phyloP scores from a whole-genome alignment of 2,888 invertebrate genomes.

The Leptothorax acervorum region DNA sequence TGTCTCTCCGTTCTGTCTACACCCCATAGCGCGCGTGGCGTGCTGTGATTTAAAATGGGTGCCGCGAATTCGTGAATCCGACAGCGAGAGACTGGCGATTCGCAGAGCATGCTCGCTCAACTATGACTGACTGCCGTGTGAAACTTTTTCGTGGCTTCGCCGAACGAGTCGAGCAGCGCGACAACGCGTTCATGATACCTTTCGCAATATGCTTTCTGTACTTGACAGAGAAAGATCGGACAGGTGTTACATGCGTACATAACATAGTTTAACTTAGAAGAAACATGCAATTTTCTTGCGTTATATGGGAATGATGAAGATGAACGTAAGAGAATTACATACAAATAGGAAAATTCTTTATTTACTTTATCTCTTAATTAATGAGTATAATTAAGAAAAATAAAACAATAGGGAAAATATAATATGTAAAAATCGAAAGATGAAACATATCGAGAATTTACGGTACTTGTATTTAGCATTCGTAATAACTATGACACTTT shows the following conservation, averaged over 20 bases:
- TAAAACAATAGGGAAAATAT: neutral
- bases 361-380: neutral
- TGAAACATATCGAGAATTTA: slow-evolving; percentile 12
- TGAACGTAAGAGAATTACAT: neutral
- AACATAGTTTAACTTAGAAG: neutral
- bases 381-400: neutral
- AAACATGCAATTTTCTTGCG: neutral
- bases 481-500: slow-evolving; percentile 26
- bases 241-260: slow-evolving; percentile 11
- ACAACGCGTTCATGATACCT: slow-evolving; percentile 44
- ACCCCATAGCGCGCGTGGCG: slow-evolving; percentile 80
- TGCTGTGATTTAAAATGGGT: slow-evolving; percentile 85
- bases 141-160: slow-evolving; percentile 59
- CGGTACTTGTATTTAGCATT: slow-evolving; percentile 10
- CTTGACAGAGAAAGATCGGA: slow-evolving; percentile 37
- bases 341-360: neutral
- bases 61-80: slow-evolving; percentile 81
- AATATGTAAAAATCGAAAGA: neutral
- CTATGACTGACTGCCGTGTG: slow-evolving; percentile 74
- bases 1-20: slow-evolving; percentile 68
- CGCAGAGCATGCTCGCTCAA: slow-evolving; percentile 70
- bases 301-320: neutral
- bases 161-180: slow-evolving; percentile 31
- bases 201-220: slow-evolving; percentile 22
- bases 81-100: slow-evolving; percentile 76